Evolutionary conservation across 2,888 invertebrate species (phyloP).

Genomic region (Rutpela maculata): DNA sequence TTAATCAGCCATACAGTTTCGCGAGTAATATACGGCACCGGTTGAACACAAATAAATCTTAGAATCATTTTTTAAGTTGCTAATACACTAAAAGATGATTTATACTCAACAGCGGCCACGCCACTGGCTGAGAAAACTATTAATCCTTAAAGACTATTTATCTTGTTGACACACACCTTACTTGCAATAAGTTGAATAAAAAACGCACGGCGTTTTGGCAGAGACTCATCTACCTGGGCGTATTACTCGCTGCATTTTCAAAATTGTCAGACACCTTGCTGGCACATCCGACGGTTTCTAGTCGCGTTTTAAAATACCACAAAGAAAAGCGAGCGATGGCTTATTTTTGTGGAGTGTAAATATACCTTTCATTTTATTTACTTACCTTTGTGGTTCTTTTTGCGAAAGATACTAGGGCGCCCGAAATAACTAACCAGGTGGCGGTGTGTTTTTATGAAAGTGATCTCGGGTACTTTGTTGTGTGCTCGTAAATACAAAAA

Average conservation of each 20-base stretch:
- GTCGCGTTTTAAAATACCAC: slow-evolving; percentile 37
- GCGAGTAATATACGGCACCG: not conserved
- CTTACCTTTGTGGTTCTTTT: slow-evolving; percentile 34
- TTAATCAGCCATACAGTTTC: not conserved
- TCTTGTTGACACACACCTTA: slow-evolving; percentile 43
- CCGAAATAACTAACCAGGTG: slow-evolving; percentile 38
- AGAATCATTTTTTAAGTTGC: slow-evolving; percentile 15
- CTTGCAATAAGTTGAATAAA: slow-evolving; percentile 32
- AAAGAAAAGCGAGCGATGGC: slow-evolving; percentile 30
- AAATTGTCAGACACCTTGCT: slow-evolving; percentile 42
- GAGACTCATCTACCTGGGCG: slow-evolving; percentile 38
- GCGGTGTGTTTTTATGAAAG: slow-evolving; percentile 10
- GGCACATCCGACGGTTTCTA: slow-evolving; percentile 33
- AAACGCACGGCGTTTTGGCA: slow-evolving; percentile 35
- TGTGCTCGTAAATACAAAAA: not conserved
- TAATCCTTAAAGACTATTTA: slow-evolving; percentile 42
- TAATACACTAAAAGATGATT: slow-evolving; percentile 19
- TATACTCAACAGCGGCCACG: slow-evolving; percentile 33
- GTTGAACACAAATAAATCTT: slow-evolving; percentile 18
- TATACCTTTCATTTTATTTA: slow-evolving; percentile 36
- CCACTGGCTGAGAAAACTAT: slow-evolving; percentile 36
- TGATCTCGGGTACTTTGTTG: slow-evolving; percentile 8
- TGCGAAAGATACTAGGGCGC: slow-evolving; percentile 10
- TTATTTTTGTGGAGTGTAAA: slow-evolving; percentile 39
- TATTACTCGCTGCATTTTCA: slow-evolving; percentile 32